phyloP scores from a whole-genome alignment of 92 coral and sea anemone genomes.

The Porites rus region DNA sequence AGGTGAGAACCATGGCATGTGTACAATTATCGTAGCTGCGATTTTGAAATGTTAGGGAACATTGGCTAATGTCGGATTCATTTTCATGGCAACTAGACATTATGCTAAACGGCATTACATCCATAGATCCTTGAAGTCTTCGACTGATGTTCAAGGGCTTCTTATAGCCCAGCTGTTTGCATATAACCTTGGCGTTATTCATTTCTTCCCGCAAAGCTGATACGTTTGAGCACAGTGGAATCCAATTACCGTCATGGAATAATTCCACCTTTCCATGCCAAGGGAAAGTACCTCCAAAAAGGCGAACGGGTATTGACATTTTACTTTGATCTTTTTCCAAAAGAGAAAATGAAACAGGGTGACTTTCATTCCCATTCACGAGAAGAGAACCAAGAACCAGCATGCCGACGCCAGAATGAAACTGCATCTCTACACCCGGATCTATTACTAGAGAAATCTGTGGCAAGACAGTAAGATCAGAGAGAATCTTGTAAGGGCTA shows the following conservation, averaged over 20 bases:
- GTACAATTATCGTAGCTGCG: background rate
- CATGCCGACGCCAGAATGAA: slow-evolving; percentile 41
- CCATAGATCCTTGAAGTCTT: background rate
- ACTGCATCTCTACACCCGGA: slow-evolving; percentile 59
- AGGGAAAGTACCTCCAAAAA: slow-evolving; percentile 37
- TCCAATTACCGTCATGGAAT: slow-evolving; percentile 64
- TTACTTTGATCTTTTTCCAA: background rate
- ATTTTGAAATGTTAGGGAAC: background rate
- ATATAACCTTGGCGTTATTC: slow-evolving; percentile 60
- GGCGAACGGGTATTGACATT: slow-evolving; percentile 25
- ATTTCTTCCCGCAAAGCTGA: background rate
- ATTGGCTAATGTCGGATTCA: slow-evolving; percentile 26
- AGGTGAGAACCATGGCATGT: background rate
- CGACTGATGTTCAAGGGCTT: background rate
- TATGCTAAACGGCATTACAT: background rate
- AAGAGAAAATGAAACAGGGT: slow-evolving; percentile 20
- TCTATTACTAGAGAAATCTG: slow-evolving; percentile 39
- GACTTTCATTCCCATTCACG: slow-evolving; percentile 36
- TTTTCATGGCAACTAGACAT: slow-evolving; percentile 26
- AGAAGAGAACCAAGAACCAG: slow-evolving; percentile 51
- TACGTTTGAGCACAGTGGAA: slow-evolving; percentile 57
- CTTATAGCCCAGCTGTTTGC: slow-evolving; percentile 76
- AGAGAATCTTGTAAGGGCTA: slow-evolving; percentile 43
- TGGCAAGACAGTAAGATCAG: slow-evolving; percentile 47
- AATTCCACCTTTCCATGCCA: slow-evolving; percentile 73